Percentiles rank a stretch among this genome's conserved stretches.
Conservation (phyloP, 1,140 invertebrate genomes). For the Sitophilus oryzae region DNA sequence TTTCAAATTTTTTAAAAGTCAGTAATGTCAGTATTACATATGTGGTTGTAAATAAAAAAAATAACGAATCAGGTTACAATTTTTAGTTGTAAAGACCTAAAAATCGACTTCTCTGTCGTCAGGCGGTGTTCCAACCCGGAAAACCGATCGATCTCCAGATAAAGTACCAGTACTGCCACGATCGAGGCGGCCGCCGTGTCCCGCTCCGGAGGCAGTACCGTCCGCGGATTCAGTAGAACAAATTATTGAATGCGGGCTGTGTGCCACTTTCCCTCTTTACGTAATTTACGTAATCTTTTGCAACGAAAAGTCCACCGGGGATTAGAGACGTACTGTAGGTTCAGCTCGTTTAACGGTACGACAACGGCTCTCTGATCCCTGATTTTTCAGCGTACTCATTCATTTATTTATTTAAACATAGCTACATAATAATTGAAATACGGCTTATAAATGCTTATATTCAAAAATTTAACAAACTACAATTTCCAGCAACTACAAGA, state of each 20-base stretch:
- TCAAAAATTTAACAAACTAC: background rate
- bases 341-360: background rate
- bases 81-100: too few relatives aligned
- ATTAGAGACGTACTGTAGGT: background rate
- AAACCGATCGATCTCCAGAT: too few relatives aligned
- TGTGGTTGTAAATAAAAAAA: too few relatives aligned
- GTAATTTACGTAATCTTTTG: conserved; percentile 13
- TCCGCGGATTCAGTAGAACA: conserved; percentile 9
- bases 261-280: conserved; percentile 23
- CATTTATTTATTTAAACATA: background rate
- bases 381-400: background rate
- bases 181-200: background rate
- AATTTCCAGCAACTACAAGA: background rate
- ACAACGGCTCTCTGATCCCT: background rate
- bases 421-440: background rate
- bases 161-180: too few relatives aligned
- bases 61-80: too few relatives aligned
- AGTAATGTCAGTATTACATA: too few relatives aligned
- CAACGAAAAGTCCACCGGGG: conserved; percentile 1
- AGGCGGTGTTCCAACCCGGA: too few relatives aligned
- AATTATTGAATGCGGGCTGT: conserved; percentile 12
- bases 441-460: background rate
- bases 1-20: too few relatives aligned
- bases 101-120: too few relatives aligned
- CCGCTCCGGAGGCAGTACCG: background rate